Base-by-base conservation (phyloP, 2,888 invertebrate genomes). In the Agonum fuliginosum region DNA sequence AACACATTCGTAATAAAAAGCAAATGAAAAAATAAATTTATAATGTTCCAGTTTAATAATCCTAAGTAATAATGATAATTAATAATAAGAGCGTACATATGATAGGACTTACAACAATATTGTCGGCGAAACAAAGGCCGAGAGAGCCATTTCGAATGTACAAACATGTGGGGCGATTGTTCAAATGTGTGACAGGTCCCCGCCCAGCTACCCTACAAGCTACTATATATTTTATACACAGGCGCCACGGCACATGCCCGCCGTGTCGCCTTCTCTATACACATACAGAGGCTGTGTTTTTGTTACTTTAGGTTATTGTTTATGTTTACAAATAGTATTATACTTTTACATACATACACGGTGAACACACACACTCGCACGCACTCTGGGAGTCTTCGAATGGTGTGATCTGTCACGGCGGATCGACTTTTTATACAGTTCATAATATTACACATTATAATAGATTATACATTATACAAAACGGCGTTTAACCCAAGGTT, bases 201-300 rank as follows among this genome's bases (percentile, higher is more conserved):
- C 87, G 85, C 87, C 87, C 87, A 87, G 87, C 87, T 87, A 87
- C 86, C 85, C 86, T 87, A 87, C 82, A 83, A 83, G 82, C 83
- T 79, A 79, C 69, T 75, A 75, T 62, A 48, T 71, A 71, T 48
- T 65, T 58, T 73, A 73, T 73, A 74, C 74, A 74, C 74, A 46
- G 54, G 30, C 58, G 58, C 6, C 30, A 30, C 58, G 58, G 54
- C 46, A 71, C 51, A 71, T 48, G 34, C 51, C 58, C 58, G 58
- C 17, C 58, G 58, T 17, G 37, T 17, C 37, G 43, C 12, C 34
- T 24, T 72, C 51, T 72, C 72, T 72, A 54, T 72, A 75, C 75
- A 75, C 67, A 65, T 67, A 75, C 75, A 74, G 74, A 75, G 75
- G 75, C 48, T 75, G 67, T 75, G 48, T 73, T 54, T 73, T 34